Evolutionary conservation across 1,140 invertebrate genomes (phyloP), one percentile per base, ranked within the genome.

Genomic region (Drosophila mojavensis): DNA sequence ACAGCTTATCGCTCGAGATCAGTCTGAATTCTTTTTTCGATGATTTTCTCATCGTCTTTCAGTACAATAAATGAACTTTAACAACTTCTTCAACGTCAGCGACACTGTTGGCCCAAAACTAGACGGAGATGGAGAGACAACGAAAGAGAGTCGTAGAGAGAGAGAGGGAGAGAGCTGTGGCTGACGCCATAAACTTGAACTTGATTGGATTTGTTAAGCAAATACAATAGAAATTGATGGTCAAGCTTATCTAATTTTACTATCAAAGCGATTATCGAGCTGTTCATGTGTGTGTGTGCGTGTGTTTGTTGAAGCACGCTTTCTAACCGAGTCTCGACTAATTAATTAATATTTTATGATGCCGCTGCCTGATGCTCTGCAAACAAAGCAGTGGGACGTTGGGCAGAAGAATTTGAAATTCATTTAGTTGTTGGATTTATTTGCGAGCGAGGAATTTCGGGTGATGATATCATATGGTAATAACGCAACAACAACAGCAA

Each of bases 341-440:
- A 89, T 89, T 89, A 89, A 89, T 89, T 89, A 89, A 89, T 89
- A 89, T 89, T 89, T 89, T 89, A 89, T 89, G 84, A 89, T 86
- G 75, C 64, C 80, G 78, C 78, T 67, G 71, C 76, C 73, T 65
- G 73, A 30, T 53, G 81, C 81, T 84, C 84, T 81, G 81, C 81
- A 85, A 88, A 88, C 83, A 83, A 89, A 79, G 56, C 79, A 84
- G 80, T 77, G 84, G 84, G 83, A 79, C 60, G 77, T 72, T 56
- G 68, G 47, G 60, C 60, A 55, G 53, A 89, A 88, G 84, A 81
- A 89, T 84, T 89, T 89, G 51, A 85, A 89, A 89, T 89, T 83
- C 75, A 83, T 88, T 88, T 88, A 80, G 83, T 83, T 79, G 70
- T 89, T 89, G 83, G 83, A 89, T 89, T 89, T 89, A 89, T 89